Evolutionary conservation across 2,888 invertebrate species (phyloP).

Genomic region (Alcis repandata): DNA sequence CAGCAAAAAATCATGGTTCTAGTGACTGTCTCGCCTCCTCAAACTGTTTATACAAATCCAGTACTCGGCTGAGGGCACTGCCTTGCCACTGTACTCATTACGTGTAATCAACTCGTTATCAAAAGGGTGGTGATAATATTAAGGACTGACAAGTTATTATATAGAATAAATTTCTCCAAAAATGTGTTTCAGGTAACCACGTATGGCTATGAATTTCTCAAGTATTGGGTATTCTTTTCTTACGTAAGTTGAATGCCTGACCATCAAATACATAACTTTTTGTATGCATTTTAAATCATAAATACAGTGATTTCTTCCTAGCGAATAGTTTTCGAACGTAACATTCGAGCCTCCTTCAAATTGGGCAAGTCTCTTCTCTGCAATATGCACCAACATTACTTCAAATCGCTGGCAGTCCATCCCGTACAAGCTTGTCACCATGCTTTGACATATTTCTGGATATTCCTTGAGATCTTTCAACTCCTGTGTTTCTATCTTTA

Average conservation of each 20-base stretch:
- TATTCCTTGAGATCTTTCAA: conserved; percentile 90
- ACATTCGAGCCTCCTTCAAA: conserved; percentile 64
- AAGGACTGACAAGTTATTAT: too few species aligned
- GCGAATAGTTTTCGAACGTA: conserved; percentile 71
- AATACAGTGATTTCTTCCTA: conserved; percentile 71
- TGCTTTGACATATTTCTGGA: conserved; percentile 92
- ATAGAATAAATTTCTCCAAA: too few species aligned
- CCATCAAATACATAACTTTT: conserved; percentile 61
- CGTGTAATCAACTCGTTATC: too few species aligned
- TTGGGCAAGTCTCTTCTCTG: conserved; percentile 85
- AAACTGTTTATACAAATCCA: too few species aligned
- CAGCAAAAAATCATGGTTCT: too few species aligned
- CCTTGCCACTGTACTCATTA: too few species aligned
- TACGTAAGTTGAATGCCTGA: conserved; percentile 58
- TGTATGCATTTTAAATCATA: conserved; percentile 68
- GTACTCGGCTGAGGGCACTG: too few species aligned
- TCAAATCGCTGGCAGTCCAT: conserved; percentile 91
- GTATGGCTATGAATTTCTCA: conserved; percentile 24
- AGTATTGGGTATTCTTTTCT: conserved; percentile 48
- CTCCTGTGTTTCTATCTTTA: conserved; percentile 93
- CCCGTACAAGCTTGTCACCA: conserved; percentile 92
- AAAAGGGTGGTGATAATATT: too few species aligned
- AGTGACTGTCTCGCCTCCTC: too few species aligned
- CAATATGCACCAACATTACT: conserved; percentile 88
- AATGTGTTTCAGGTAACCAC: too few species aligned